Percentiles rank a stretch among this genome's conserved stretches.
Conservation (phyloP, 1,140 invertebrate genomes). For the Drosophila mayri region DNA sequence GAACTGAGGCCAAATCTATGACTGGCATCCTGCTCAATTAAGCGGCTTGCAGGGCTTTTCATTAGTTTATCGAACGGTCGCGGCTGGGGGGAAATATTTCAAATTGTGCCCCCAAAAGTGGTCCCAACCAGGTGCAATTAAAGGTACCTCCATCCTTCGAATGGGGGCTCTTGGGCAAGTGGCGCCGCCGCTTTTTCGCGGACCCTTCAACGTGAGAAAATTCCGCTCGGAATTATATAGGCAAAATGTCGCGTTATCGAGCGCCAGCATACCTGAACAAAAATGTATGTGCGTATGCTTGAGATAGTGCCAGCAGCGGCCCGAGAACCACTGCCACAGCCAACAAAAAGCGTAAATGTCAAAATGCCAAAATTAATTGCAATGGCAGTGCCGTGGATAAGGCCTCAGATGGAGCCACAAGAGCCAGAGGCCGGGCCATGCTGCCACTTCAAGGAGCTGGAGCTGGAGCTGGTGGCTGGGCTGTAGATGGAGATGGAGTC, state of each 20-base stretch:
- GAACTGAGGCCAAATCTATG: constrained; percentile 44
- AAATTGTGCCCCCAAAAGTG: constrained; percentile 61
- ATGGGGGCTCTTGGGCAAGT: constrained; percentile 9
- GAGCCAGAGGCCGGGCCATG: constrained; percentile 25
- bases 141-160: constrained; percentile 22
- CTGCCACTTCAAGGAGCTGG: constrained; percentile 43
- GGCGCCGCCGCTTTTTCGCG: constrained; percentile 52
- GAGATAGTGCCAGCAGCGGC: constrained; percentile 55
- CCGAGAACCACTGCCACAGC: constrained; percentile 19
- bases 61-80: constrained; percentile 69
- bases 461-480: background rate
- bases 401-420: constrained; percentile 16
- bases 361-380: constrained; percentile 84
- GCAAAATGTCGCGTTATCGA: constrained; percentile 72
- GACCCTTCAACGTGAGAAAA: constrained; percentile 78
- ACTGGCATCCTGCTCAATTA: constrained; percentile 65
- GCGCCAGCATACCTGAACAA: constrained; percentile 73
- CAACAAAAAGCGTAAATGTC: constrained; percentile 80
- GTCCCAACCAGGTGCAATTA: constrained; percentile 65
- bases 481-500: constrained; percentile 12
- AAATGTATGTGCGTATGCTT: constrained; percentile 78
- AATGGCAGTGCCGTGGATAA: constrained; percentile 78
- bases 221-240: constrained; percentile 71
- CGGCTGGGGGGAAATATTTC: constrained; percentile 60
- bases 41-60: constrained; percentile 63